Base-by-base conservation (phyloP, 1,140 invertebrate genomes). In the Proctacanthus coquilletti region DNA sequence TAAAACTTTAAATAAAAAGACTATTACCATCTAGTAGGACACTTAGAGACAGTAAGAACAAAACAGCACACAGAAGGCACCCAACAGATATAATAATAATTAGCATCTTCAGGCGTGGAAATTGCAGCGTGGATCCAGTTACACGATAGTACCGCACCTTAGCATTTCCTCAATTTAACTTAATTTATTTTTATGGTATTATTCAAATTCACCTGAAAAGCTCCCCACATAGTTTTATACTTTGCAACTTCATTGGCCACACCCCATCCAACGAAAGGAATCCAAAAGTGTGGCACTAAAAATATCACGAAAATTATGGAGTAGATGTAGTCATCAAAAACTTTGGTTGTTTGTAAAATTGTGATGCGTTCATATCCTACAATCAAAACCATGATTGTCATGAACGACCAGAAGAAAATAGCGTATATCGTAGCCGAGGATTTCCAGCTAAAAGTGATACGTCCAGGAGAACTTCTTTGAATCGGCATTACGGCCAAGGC, bases 251-350 rank as follows among this genome's bases (percentile, higher is more conserved):
- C 63, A 34, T 61, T 57, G 1, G 70, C 71, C 2, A 74, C 69
- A 9, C 69, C 68, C 71, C 71, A 74, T 14, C 71, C 71, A n/a
- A 71, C 69, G 49, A 66, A 74, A 1, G 71, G 71, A 29, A 72
- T 70, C 65, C 68, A 71, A 52, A 74, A 74, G 45, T 74, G 71
- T 1, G 71, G 71, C 3, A 70, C 59, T n/a, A 74, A 53, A 47
- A 70, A 72, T 13, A 71, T 62, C 4, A 74, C 57, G 43, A 72
- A 74, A 15, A 74, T 56, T 34, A 72, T 64, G 3, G 68, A 67
- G 45, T 74, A 74, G 43, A 74, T 74, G 42, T 72, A 72, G 40
- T 74, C 70, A 46, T 74, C 71, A 43, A 74, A 74, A 48, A 64
- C 65, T 42, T 58, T 61, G 29, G 66, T 72, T 6, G 63, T 66